Conservation (phyloP, 1,140 invertebrate genomes). For the Glossosoma conforme region DNA sequence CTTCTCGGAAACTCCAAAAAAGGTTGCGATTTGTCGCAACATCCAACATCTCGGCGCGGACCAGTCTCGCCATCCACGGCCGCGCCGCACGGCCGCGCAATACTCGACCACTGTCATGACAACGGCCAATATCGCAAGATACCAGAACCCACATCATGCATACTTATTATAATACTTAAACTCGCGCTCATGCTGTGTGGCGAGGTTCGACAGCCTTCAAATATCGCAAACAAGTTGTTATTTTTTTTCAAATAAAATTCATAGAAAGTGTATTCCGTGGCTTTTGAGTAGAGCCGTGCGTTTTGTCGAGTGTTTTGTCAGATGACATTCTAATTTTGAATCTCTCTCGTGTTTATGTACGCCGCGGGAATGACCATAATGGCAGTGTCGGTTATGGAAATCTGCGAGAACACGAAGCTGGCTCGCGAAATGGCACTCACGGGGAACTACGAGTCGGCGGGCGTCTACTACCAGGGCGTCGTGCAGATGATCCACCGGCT, state of each 20-base stretch:
- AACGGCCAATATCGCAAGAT: conserved; percentile 15
- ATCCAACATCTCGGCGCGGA: conserved; percentile 5
- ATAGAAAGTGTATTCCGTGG: too few relatives aligned
- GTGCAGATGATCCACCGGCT: conserved; percentile 85
- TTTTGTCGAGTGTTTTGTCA: conserved; percentile 18
- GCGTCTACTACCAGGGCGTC: conserved; percentile 93
- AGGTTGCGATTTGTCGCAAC: conserved; percentile 20
- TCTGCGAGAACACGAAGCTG: conserved; percentile 87
- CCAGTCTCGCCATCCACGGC: conserved; percentile 1
- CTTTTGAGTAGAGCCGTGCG: neutral
- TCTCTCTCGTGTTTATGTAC: conserved; percentile 40
- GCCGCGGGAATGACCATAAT: conserved; percentile 63
- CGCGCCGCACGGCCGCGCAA: conserved; percentile 6
- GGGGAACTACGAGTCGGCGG: conserved; percentile 92
- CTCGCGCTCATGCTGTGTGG: too few relatives aligned
- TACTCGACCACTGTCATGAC: conserved; percentile 23
- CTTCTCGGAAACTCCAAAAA: conserved; percentile 20
- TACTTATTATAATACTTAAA: too few relatives aligned
- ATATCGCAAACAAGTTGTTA: too few relatives aligned
- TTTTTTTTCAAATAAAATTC: too few relatives aligned
- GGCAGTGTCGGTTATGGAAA: conserved; percentile 81
- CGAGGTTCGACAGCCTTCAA: too few relatives aligned
- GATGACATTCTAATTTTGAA: too few relatives aligned
- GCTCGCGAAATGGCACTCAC: conserved; percentile 91
- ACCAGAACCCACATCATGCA: too few relatives aligned